phyloP scores from a whole-genome alignment of 2,113 vertebrate genomes.

The Anarrhichthys ocellatus region DNA sequence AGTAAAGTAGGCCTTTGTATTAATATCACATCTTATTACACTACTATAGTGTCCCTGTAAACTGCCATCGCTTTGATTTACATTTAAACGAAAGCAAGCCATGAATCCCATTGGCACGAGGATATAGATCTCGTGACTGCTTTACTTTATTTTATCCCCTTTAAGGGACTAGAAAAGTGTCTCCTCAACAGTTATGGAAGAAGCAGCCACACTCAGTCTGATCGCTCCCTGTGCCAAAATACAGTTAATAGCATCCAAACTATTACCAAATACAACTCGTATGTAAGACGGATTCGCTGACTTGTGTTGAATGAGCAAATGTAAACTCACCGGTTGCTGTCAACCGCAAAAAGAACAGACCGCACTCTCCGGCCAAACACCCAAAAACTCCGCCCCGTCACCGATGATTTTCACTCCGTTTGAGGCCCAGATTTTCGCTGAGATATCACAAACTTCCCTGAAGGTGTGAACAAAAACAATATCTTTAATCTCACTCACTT shows the following conservation, averaged over 20 bases:
- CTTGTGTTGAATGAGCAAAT: slow-evolving; percentile 20
- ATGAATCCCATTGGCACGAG: slow-evolving; percentile 19
- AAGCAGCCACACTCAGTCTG: background rate
- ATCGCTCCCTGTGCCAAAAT: background rate
- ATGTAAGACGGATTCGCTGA: background rate
- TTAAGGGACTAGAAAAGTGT: background rate
- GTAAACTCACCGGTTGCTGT: slow-evolving; percentile 68
- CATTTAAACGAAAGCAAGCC: slow-evolving; percentile 26
- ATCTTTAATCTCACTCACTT: background rate
- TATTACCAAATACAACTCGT: background rate
- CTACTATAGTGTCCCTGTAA: background rate
- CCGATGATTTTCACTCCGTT: background rate
- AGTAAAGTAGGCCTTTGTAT: background rate
- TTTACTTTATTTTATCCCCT: slow-evolving; percentile 8
- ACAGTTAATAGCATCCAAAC: background rate
- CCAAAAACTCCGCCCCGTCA: slow-evolving; percentile 40
- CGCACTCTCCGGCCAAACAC: slow-evolving; percentile 26
- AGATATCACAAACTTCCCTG: slow-evolving; percentile 12
- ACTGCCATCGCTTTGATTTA: slow-evolving; percentile 27
- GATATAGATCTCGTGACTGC: background rate
- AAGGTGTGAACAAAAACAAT: background rate
- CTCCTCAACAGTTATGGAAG: background rate
- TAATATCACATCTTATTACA: slow-evolving; percentile 17
- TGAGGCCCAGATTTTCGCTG: slow-evolving; percentile 37
- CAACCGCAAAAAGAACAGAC: slow-evolving; percentile 48